phyloP scores from a whole-genome alignment of 2,113 vertebrate genomes.

The Bufo bufo region DNA sequence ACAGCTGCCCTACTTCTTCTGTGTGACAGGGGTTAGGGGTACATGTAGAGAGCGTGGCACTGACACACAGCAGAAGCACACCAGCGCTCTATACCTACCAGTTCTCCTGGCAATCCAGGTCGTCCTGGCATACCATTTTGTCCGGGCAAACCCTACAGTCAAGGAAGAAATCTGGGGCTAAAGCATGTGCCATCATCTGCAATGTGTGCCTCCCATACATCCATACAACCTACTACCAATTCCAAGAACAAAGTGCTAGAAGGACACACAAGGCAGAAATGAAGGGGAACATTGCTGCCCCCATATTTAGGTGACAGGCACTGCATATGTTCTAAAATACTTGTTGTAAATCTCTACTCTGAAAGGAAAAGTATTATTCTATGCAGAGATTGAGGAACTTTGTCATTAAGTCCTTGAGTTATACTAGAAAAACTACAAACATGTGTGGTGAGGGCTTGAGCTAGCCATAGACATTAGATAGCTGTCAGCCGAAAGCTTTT shows the following conservation, averaged over 20 bases:
- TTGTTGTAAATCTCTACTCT: neutral
- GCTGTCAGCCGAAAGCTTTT: too few relatives aligned
- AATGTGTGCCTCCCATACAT: slow-evolving; percentile 24
- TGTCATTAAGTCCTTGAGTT: neutral
- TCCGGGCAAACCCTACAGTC: slow-evolving; percentile 88
- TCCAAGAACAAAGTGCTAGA: neutral
- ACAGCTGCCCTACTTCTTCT: slow-evolving; percentile 35
- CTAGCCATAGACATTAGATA: too few relatives aligned
- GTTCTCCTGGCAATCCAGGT: slow-evolving; percentile 80
- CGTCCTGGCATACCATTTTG: slow-evolving; percentile 88
- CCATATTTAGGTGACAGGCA: neutral
- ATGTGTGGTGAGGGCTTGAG: neutral
- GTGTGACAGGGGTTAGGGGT: slow-evolving; percentile 29
- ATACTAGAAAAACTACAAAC: neutral
- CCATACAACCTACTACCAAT: neutral
- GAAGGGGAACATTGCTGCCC: neutral
- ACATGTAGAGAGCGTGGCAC: slow-evolving; percentile 28
- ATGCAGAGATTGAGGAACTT: neutral
- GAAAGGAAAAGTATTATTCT: neutral
- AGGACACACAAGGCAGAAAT: slow-evolving; percentile 24
- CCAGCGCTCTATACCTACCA: slow-evolving; percentile 78
- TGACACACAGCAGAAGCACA: slow-evolving; percentile 41
- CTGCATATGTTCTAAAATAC: neutral
- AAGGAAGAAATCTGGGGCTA: slow-evolving; percentile 72
- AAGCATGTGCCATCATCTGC: slow-evolving; percentile 46